A percentile compares a stretch with the other conserved stretches of the same genome.
phyloP scores from a whole-genome alignment of 2,113 vertebrate genomes.

The Scomber japonicus region DNA sequence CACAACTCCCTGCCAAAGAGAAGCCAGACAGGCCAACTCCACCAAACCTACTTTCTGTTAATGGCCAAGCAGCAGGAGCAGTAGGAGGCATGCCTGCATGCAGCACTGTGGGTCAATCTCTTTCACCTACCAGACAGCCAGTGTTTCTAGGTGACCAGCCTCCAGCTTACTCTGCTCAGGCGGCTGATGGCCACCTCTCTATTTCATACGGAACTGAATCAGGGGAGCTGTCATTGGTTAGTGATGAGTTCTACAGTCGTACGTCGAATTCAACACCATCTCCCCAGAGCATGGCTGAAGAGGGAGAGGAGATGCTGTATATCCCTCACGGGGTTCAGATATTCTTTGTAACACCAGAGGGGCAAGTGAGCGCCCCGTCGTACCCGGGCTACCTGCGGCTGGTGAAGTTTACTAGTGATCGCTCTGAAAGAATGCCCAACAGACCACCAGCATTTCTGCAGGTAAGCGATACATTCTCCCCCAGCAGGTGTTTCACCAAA shows the following conservation, averaged over 20 bases:
- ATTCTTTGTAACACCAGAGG: slow-evolving; percentile 95
- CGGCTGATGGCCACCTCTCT: slow-evolving; percentile 91
- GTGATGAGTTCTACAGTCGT: slow-evolving; percentile 91
- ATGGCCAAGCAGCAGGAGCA: slow-evolving; percentile 57
- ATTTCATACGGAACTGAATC: slow-evolving; percentile 94
- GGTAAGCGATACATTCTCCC: slow-evolving; percentile 79
- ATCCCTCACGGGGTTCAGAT: slow-evolving; percentile 97
- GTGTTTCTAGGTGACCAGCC: slow-evolving; percentile 84
- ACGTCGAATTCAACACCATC: slow-evolving; percentile 85
- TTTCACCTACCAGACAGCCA: slow-evolving; percentile 51
- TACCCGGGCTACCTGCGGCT: slow-evolving; percentile 97
- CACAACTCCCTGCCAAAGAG: slow-evolving; percentile 84
- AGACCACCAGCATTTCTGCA: slow-evolving; percentile 95
- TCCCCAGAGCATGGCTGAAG: slow-evolving; percentile 89
- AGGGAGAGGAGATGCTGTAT: slow-evolving; percentile 92
- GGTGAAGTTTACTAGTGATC: slow-evolving; percentile 90
- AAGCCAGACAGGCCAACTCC: slow-evolving; percentile 76
- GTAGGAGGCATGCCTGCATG: slow-evolving; percentile 50
- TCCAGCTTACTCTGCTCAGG: slow-evolving; percentile 93
- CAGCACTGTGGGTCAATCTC: slow-evolving; percentile 50
- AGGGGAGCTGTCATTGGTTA: slow-evolving; percentile 91
- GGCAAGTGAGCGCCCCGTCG: slow-evolving; percentile 95
- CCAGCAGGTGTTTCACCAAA: background rate
- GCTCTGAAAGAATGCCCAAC: slow-evolving; percentile 79
- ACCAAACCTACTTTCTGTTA: slow-evolving; percentile 54